Evolutionary conservation across 1,140 invertebrate species (phyloP), one percentile per base, ranked within the genome.

Genomic region (Akabosia matsudoensis): DNA sequence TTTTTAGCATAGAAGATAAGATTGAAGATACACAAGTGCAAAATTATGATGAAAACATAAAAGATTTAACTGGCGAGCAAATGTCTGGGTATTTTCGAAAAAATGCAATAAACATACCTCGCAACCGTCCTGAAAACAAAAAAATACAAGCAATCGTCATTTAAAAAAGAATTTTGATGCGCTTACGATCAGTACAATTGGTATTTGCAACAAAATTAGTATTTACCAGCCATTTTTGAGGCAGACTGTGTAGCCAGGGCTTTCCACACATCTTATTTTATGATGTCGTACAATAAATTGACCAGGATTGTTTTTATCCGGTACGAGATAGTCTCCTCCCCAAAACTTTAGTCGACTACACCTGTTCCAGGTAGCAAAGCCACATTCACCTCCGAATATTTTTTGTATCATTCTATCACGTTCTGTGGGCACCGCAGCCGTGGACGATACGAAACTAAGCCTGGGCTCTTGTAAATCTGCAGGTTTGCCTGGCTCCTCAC

Each of bases 341-440:
- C 64, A 75, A 28, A 18, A 26, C 24, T 16, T 7, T 16, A 78
- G 31, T 4, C 70, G 73, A 18, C 37, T 74, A 31, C 78, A 79
- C 0, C n/a, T 16, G 18, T 70, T 33, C 78, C 78, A 79, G 28
- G 45, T 16, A 0, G 64, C 61, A 0, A 52, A 24, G 24, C 33
- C 37, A 61, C 78, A 79, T 24, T 74, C 37, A 16, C 77, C 78
- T 34, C 78, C 78, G 56, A 70, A 79, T 0, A 56, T 14, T 31
- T 45, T 16, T 1, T 52, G 74, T 45, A 79, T 74, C 22, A 26
- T 73, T 28, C 52, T 73, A 28, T 78, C 77, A 24, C 72, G 64
- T 13, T 73, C 71, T 16, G 77, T 30, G 7, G 28, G 4, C 61
- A 10, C 24, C 24, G 61, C 13, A 24, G 54, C 13, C 10, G 7